Base-by-base conservation (phyloP, 2,888 invertebrate species). In the Sphaerophoria rueppellii region DNA sequence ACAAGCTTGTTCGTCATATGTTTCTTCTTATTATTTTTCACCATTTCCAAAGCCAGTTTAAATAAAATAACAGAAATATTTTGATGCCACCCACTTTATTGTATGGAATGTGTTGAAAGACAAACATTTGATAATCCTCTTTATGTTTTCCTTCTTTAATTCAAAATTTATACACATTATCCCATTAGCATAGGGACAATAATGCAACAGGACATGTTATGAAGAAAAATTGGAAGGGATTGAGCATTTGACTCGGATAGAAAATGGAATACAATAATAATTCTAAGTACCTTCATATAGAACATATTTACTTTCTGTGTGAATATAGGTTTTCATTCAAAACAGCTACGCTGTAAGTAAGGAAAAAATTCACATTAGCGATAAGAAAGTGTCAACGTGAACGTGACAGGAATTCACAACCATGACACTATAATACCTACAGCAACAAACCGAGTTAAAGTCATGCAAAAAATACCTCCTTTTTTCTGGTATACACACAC, bases 381-480 rank as follows among this genome's bases (percentile, higher is more conserved):
- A 85, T 85, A 85, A 80, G 83, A 80, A 85, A 76, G 83, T 85
- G 80, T 80, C 83, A 80, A 80, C 75, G 43, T 37, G 72, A 76
- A 85, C 83, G 83, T 85, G 83, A 85, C 83, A 61, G 14, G 80
- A 80, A 85, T 85, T 55, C 63, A 48, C 57, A 80, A 48, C 69
- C 72, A 76, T 69, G 32, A 72, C 43, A 43, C 52, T 55, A 76
- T 61, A 80, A 72, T 63, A 76, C 72, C 61, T 48, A 52, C 71
- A 76, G 52, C 37, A 72, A 2, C 16, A 37, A 50, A 65, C 65
- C 50, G 50, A 50, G 37, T 50, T 34, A 4, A 50, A 85, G 75
- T 67, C 74, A 79, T 67, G 74, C 67, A 48, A 69, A 75, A 54
- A 43, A 63, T 46, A 46, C 24, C 24, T 24, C 24, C 24, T 24